These are phyloP conservation scores for Azemiops feae DNA, from an alignment of 2,113 vertebrate species.

Conservation along the genomic window DNA sequence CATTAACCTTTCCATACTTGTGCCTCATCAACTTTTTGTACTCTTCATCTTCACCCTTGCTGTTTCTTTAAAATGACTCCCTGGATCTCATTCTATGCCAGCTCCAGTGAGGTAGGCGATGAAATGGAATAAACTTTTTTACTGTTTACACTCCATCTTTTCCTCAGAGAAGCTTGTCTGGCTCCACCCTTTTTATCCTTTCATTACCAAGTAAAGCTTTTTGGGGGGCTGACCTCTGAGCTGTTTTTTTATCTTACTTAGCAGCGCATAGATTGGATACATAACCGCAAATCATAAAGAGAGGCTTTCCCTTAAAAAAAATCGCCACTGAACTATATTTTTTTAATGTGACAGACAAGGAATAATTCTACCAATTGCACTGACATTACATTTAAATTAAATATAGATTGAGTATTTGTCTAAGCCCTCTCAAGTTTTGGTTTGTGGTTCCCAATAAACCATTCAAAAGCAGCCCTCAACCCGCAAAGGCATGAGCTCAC, in stretches of 20 bases:
- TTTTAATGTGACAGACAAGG: neutral
- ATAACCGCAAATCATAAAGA: neutral
- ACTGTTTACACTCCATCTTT: neutral
- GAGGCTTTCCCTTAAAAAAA: neutral
- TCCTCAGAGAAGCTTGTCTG: neutral
- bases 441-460: neutral
- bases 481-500: neutral
- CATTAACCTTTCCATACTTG: neutral
- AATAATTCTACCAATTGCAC: neutral
- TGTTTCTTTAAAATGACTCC: neutral
- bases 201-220: neutral
- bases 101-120: neutral
- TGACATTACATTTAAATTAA: neutral
- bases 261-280: neutral
- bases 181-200: neutral
- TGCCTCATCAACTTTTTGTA: neutral
- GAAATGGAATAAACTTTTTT: neutral
- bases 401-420: neutral
- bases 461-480: neutral
- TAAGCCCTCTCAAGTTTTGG: neutral
- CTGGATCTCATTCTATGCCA: neutral
- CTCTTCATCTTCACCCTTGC: neutral
- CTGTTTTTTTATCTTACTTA: neutral
- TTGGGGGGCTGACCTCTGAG: neutral
- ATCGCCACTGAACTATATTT: neutral